Percentiles rank a stretch among this genome's conserved stretches.
Evolutionary conservation across 2,888 invertebrate species (phyloP).

Genomic region (Corbicula japonica): DNA sequence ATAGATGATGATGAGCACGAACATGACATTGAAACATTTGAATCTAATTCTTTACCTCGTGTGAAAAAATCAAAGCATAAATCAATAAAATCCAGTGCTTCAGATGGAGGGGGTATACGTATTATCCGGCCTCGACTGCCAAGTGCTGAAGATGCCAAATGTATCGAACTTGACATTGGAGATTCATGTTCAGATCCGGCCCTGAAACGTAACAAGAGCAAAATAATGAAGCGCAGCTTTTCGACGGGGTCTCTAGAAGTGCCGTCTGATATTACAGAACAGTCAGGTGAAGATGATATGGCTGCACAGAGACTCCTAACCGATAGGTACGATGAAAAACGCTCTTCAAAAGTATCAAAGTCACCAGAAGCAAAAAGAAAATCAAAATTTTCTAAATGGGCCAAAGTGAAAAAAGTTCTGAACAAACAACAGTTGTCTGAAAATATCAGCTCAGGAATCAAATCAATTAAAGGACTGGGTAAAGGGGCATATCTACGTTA

Average conservation of each 20-base stretch:
- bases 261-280: constrained; percentile 78
- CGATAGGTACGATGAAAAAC: constrained; percentile 62
- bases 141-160: constrained; percentile 78
- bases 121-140: constrained; percentile 72
- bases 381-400: constrained; percentile 92
- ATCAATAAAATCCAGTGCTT: constrained; percentile 47
- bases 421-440: constrained; percentile 85
- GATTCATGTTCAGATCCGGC: constrained; percentile 78
- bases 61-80: constrained; percentile 58
- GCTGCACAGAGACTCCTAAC: constrained; percentile 52
- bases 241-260: constrained; percentile 83
- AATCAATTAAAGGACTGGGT: constrained; percentile 75
- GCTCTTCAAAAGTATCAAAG: constrained; percentile 71
- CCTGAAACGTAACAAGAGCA: constrained; percentile 72
- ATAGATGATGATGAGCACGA: not conserved
- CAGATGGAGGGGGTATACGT: constrained; percentile 47
- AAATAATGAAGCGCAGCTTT: constrained; percentile 79
- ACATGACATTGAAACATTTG: constrained; percentile 3
- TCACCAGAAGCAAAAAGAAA: constrained; percentile 77
- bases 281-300: constrained; percentile 72
- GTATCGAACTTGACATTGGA: constrained; percentile 68
- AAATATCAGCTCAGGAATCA: constrained; percentile 77
- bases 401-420: constrained; percentile 95
- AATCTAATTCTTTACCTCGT: constrained; percentile 55
- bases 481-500: constrained; percentile 68